Conservation (phyloP, 2,888 invertebrate species). For the Lasioglossum lativentre region DNA sequence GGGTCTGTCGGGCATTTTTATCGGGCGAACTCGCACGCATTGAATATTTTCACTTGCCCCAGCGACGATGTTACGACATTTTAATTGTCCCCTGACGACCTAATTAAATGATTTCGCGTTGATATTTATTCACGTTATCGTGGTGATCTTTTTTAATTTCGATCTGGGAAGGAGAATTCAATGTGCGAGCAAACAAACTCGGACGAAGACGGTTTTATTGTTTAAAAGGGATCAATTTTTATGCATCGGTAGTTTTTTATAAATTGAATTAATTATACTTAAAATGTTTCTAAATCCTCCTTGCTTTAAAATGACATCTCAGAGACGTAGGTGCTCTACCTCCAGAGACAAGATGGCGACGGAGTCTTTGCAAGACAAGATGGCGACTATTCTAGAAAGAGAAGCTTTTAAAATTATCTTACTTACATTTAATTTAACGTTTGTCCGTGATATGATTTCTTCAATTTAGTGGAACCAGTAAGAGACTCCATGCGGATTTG, state of each 20-base stretch:
- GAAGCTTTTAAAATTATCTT: neutral
- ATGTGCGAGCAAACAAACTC: no score
- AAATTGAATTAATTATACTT: no score
- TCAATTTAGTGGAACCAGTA: neutral
- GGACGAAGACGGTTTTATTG: no score
- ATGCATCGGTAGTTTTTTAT: no score
- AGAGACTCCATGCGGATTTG: neutral
- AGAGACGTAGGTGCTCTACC: neutral
- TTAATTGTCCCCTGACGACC: neutral
- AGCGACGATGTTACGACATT: neutral
- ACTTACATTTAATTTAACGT: neutral
- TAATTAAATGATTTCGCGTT: neutral
- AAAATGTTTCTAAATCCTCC: no score
- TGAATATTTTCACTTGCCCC: neutral
- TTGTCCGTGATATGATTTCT: neutral
- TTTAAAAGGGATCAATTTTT: no score
- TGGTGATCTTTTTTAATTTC: neutral
- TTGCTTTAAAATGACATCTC: no score
- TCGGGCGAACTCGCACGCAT: neutral
- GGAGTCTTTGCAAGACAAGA: neutral
- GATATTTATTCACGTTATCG: neutral
- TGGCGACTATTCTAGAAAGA: neutral
- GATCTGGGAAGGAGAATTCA: no score
- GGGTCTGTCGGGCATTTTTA: slow-evolving; percentile 3
- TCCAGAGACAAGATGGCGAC: neutral